These are phyloP conservation scores for Drosophila willistoni DNA, from an alignment of 1,140 invertebrate genomes.

Conservation along the genomic window DNA sequence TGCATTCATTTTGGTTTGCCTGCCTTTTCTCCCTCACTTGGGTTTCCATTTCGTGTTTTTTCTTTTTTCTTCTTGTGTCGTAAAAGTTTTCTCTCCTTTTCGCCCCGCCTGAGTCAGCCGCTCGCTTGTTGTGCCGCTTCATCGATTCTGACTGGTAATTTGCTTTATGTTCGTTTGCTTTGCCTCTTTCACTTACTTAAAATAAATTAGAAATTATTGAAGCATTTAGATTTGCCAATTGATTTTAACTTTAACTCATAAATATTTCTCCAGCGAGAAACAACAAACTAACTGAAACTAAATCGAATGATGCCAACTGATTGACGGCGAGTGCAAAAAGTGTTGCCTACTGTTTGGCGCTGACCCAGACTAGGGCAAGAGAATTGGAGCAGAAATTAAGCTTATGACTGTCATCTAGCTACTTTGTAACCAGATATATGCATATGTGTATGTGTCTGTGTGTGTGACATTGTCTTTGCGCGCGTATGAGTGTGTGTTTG, in stretches of 20 bases:
- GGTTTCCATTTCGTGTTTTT: neutral
- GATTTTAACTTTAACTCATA: slow-evolving; percentile 60
- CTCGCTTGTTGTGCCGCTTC: slow-evolving; percentile 56
- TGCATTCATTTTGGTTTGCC: slow-evolving; percentile 28
- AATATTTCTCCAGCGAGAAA: slow-evolving; percentile 38
- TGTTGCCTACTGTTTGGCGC: neutral
- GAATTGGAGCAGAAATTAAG: slow-evolving; percentile 66
- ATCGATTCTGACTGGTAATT: slow-evolving; percentile 71
- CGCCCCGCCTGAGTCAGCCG: slow-evolving; percentile 18
- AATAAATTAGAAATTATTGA: slow-evolving; percentile 80
- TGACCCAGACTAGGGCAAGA: slow-evolving; percentile 15
- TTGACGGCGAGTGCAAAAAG: neutral
- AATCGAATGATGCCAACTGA: neutral
- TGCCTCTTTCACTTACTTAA: slow-evolving; percentile 57
- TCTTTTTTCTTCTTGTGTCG: slow-evolving; percentile 45
- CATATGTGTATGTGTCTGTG: slow-evolving; percentile 5
- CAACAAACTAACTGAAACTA: slow-evolving; percentile 1
- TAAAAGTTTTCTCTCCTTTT: slow-evolving; percentile 49
- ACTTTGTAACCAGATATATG: slow-evolving; percentile 9
- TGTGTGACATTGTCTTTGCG: slow-evolving; percentile 19
- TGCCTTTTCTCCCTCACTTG: neutral
- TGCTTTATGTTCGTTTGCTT: slow-evolving; percentile 70
- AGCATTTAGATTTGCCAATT: slow-evolving; percentile 65
- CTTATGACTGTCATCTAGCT: slow-evolving; percentile 43
- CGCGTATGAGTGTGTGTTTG: slow-evolving; percentile 6